Percentiles rank a stretch among this genome's conserved stretches.
phyloP scores from a whole-genome alignment of 2,797 vertebrate species.

The Champsocephalus esox region DNA sequence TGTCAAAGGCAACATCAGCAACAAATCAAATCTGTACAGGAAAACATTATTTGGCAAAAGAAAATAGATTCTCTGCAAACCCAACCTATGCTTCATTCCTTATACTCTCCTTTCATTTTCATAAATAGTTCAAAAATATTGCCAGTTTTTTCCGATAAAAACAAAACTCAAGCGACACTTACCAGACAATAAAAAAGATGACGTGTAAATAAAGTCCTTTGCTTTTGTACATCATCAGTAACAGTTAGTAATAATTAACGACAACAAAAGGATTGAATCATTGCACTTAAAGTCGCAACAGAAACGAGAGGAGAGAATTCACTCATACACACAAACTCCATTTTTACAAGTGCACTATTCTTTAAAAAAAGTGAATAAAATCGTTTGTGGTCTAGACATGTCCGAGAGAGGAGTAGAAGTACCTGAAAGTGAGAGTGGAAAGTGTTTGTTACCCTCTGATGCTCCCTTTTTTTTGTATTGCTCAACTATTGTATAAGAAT shows the following conservation, averaged over 20 bases:
- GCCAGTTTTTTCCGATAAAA: constrained; percentile 65
- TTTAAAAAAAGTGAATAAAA: constrained; percentile 67
- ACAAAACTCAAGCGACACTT: constrained; percentile 58
- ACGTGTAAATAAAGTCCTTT: constrained; percentile 67
- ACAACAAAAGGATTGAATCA: constrained; percentile 63
- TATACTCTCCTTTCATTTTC: constrained; percentile 40
- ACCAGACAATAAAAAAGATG: constrained; percentile 65
- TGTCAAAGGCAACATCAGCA: constrained; percentile 83
- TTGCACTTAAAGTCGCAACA: constrained; percentile 78
- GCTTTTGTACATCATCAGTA: constrained; percentile 54
- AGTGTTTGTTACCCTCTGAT: constrained; percentile 54
- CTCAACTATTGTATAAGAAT: constrained; percentile 75
- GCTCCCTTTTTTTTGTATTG: constrained; percentile 81
- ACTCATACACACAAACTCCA: constrained; percentile 68
- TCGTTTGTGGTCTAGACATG: constrained; percentile 34
- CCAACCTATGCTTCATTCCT: constrained; percentile 35
- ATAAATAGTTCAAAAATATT: constrained; percentile 83
- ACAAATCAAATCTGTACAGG: constrained; percentile 73
- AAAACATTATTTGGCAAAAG: constrained; percentile 83
- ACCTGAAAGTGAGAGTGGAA: constrained; percentile 84
- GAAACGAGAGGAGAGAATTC: constrained; percentile 62
- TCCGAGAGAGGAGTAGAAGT: constrained; percentile 66
- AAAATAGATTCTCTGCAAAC: constrained; percentile 58
- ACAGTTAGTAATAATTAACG: constrained; percentile 72
- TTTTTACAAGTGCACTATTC: constrained; percentile 79